phyloP scores from a whole-genome alignment of 2,113 vertebrate species.

The Plectropomus leopardus region DNA sequence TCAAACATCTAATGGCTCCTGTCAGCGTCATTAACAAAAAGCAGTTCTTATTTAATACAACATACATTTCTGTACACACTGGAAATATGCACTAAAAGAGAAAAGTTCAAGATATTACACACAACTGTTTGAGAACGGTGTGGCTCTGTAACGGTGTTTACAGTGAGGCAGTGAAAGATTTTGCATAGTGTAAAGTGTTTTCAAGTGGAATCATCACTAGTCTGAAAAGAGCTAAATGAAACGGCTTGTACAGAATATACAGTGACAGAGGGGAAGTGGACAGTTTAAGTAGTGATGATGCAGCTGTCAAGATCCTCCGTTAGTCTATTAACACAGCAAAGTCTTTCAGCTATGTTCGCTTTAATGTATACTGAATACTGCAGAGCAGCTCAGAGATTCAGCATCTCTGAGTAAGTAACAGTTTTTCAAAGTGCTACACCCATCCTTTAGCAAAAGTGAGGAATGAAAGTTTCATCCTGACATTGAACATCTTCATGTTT shows the following conservation, averaged over 20 bases:
- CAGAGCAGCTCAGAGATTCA: constrained; percentile 8
- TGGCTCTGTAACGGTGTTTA: constrained; percentile 46
- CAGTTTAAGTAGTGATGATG: background rate
- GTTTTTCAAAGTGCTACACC: background rate
- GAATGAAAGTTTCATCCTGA: background rate
- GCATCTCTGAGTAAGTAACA: background rate
- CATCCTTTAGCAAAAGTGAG: background rate
- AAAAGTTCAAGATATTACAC: constrained; percentile 31
- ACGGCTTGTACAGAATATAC: background rate
- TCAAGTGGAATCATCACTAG: constrained; percentile 56
- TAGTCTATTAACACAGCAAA: background rate
- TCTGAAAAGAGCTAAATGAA: constrained; percentile 19
- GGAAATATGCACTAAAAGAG: constrained; percentile 45
- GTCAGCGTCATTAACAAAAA: constrained; percentile 63
- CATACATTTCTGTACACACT: constrained; percentile 58
- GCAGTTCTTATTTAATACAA: constrained; percentile 39
- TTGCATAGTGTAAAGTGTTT: constrained; percentile 77
- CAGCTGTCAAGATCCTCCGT: constrained; percentile 9
- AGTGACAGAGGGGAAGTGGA: constrained; percentile 10
- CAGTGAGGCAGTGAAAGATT: constrained; percentile 60
- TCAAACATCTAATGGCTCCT: constrained; percentile 73
- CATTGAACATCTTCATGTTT: constrained; percentile 12
- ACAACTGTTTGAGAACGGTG: constrained; percentile 8
- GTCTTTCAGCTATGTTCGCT: background rate
- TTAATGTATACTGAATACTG: background rate